Evolutionary conservation across 2,888 invertebrate species (phyloP).

Genomic region (Agelastica alni): DNA sequence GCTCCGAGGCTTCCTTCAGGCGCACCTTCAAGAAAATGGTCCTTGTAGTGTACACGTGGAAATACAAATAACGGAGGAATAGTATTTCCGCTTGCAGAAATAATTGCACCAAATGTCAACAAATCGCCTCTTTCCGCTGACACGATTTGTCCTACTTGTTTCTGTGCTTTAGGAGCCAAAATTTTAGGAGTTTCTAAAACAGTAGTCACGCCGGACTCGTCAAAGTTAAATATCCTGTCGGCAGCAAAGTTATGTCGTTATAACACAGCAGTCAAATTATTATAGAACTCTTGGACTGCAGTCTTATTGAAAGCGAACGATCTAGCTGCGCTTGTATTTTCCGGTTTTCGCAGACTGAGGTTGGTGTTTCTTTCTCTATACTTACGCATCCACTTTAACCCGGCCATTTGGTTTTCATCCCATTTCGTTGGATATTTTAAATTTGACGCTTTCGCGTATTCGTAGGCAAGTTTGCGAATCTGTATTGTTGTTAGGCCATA

Average conservation of each 20-base stretch:
- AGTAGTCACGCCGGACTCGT: too few relatives aligned
- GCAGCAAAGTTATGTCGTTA: background rate
- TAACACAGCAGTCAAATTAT: background rate
- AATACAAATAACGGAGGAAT: background rate
- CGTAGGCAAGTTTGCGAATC: constrained; percentile 14
- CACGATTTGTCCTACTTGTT: constrained; percentile 6
- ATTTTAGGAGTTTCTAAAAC: too few relatives aligned
- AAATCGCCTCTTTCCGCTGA: constrained; percentile 6
- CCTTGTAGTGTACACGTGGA: constrained; percentile 12
- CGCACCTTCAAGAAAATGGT: constrained; percentile 11
- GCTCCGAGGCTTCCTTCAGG: constrained; percentile 8
- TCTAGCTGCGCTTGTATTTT: too few relatives aligned
- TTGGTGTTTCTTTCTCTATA: too few relatives aligned
- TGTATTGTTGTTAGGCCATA: constrained; percentile 18
- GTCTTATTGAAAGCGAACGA: too few relatives aligned
- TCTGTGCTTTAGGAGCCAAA: too few relatives aligned
- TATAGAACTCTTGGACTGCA: too few relatives aligned
- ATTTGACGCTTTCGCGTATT: constrained; percentile 10
- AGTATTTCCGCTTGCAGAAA: background rate
- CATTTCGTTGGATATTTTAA: too few relatives aligned
- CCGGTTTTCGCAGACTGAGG: too few relatives aligned
- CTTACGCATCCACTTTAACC: too few relatives aligned
- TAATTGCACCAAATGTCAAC: background rate
- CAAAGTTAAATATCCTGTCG: too few relatives aligned
- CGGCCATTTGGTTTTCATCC: too few relatives aligned